Evolutionary conservation across 1,140 invertebrate genomes (phyloP).

Genomic region (Pemphigus obesinymphae): DNA sequence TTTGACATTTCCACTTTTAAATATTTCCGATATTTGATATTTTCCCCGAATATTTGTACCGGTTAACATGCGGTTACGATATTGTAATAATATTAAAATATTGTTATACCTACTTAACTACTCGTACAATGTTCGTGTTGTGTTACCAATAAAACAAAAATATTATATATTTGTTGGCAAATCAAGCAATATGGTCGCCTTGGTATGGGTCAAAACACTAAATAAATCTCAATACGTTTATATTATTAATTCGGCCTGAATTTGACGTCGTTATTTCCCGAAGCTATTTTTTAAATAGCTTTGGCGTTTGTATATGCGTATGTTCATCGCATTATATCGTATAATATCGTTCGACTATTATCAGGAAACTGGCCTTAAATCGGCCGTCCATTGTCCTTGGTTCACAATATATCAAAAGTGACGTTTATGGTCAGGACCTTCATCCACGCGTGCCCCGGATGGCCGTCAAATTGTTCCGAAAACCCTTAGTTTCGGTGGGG

Average conservation of each 20-base stretch:
- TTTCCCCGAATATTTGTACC: too few species aligned
- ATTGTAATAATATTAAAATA: too few species aligned
- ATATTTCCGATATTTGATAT: too few species aligned
- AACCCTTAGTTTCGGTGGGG: not conserved
- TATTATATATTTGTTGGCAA: too few species aligned
- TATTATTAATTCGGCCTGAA: not conserved
- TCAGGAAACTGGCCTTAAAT: constrained; percentile 3
- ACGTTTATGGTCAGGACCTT: constrained; percentile 23
- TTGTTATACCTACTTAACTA: too few species aligned
- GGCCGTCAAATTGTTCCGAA: not conserved
- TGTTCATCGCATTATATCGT: not conserved
- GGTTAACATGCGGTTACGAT: too few species aligned
- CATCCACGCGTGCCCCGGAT: not conserved
- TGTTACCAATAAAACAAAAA: too few species aligned
- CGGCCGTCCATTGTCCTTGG: not conserved
- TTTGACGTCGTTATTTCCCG: not conserved
- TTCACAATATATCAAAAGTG: constrained; percentile 25
- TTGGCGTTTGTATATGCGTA: not conserved
- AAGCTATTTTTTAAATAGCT: not conserved
- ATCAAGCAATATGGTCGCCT: too few species aligned
- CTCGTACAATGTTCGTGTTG: too few species aligned
- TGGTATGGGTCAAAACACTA: not conserved
- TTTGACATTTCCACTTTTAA: too few species aligned
- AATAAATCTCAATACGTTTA: not conserved
- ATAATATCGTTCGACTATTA: not conserved